Base-by-base conservation (phyloP, 2,113 vertebrate species). In the Saimiri boliviensis region DNA sequence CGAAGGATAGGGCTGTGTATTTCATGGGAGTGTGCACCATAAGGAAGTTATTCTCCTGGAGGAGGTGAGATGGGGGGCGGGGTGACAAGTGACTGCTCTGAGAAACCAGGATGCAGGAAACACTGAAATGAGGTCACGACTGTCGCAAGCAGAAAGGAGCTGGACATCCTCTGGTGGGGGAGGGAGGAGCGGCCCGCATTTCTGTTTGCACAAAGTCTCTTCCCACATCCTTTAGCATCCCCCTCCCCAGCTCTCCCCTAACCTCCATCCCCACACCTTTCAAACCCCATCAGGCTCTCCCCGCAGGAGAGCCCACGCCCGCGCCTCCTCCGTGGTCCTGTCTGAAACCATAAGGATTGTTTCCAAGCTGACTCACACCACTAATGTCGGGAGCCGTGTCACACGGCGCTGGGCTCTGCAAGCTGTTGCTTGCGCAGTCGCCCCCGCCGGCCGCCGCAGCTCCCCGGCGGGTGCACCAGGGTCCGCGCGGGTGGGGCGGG, bases 341-440 rank as follows among this genome's bases (percentile, higher is more conserved):
- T 94, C 92, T 86, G 93, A 93, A 97, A 91, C 68, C 94, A 37
- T 35, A 58, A 92, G 94, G 96, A 94, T 91, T 47, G 96, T 96
- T 98, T 97, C 98, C 98, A 73, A 95, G 97, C 98, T 98, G 98
- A 98, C 97, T 98, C 98, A 98, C 96, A 84, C 93, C 68, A 47
- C 95, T 95, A 85, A 98, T 95, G 97, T 97, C 95, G 96, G 95
- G 94, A 95, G 93, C 94, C 93, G 94, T 96, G 98, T 98, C 97
- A 96, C 97, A 91, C 25, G 86, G 97, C 97, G 95, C 98, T 93
- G 98, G 97, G 96, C 93, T 95, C 96, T 93, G 96, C 98, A 98
- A 98, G 98, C 98, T 98, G 91, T 98, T 98, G 98, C 98, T 98
- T 97, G 97, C 73, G 98, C 97, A 77, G 93, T 96, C 60, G 37